phyloP scores from a whole-genome alignment of 30 jellyfish, hydroid and myxozoan species.

The Cassiopea xamachana region DNA sequence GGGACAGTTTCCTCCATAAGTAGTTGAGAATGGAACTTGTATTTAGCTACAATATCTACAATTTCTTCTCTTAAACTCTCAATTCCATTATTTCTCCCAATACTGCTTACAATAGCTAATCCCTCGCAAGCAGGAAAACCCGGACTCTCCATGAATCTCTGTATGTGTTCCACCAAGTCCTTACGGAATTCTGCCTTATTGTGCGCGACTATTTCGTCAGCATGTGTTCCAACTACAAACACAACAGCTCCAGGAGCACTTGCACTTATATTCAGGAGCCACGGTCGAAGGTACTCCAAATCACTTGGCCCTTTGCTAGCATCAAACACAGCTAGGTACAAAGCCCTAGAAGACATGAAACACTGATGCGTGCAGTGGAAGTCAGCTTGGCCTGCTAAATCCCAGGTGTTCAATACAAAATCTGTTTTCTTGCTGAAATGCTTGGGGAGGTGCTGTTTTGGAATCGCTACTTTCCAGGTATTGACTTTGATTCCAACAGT shows the following conservation, averaged over 20 bases:
- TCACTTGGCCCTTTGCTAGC: slow-evolving; percentile 85
- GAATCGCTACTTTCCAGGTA: slow-evolving; percentile 71
- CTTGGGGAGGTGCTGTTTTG: slow-evolving; percentile 54
- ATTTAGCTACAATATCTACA: slow-evolving; percentile 57
- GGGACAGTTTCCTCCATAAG: slow-evolving; percentile 89
- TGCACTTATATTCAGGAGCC: slow-evolving; percentile 95
- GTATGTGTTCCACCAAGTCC: slow-evolving; percentile 19
- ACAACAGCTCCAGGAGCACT: slow-evolving; percentile 93
- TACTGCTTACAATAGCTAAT: slow-evolving; percentile 79
- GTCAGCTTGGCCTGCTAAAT: slow-evolving; percentile 96
- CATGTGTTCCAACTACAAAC: slow-evolving; percentile 93
- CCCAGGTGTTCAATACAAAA: slow-evolving; percentile 86
- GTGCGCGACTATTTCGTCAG: slow-evolving; percentile 65
- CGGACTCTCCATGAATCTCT: slow-evolving; percentile 71
- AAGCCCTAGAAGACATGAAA: slow-evolving; percentile 84
- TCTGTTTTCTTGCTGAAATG: slow-evolving; percentile 53
- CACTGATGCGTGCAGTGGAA: slow-evolving; percentile 91
- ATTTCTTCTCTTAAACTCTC: slow-evolving; percentile 80
- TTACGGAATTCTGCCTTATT: slow-evolving; percentile 19
- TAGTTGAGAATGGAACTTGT: slow-evolving; percentile 69
- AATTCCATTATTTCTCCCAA: slow-evolving; percentile 65
- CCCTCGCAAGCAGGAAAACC: slow-evolving; percentile 89
- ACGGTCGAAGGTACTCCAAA: slow-evolving; percentile 86
- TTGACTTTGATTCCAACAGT: slow-evolving; percentile 90
- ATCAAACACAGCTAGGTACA: slow-evolving; percentile 93